Evolutionary conservation across 2,888 invertebrate genomes (phyloP), one percentile per base, ranked within the genome.

Genomic region (Tiliacea aurago): DNA sequence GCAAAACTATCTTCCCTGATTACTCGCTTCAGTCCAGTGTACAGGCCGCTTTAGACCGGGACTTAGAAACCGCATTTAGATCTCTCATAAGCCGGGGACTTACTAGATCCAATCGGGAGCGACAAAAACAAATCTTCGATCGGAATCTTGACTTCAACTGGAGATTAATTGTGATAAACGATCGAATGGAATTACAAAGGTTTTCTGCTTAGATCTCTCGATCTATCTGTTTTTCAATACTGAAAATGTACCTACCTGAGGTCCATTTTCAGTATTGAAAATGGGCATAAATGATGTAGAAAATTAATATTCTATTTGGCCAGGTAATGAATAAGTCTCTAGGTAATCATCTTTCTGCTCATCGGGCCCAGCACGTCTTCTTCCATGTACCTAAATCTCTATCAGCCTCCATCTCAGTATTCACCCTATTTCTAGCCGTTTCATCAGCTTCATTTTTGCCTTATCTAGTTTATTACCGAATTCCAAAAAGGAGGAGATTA

Each of bases 101-200:
- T 64, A 78, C 62, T 43, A 55, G 9, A 45, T 43, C 53, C 53
- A 15, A 76, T 55, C 53, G 61, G 43, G 55, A 61, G 59, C 55
- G 43, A 73, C 70, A 65, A 73, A 61, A 78, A 77, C 76, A 78
- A 78, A 76, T 72, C 55, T 61, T 5, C 43, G 28, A 43, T 37
- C 33, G 43, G 49, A 65, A 61, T 55, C 45, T 62, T 49, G 23
- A 53, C 55, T 70, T 58, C 49, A 28, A 51, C 65, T 28, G 6
- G 43, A 43, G 64, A 61, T 72, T 77, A 77, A 72, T 55, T 28
- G 49, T 55, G 64, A 77, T 73, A 61, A 78, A 73, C 37, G 59
- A 65, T 78, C 55, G 37, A 6, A 64, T 4, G 28, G 49, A 61
- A 49, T 55, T 51, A 61, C 49, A 13, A 18, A 33, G 41, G 28